Base-by-base conservation (phyloP, 2,797 vertebrate genomes). In the Scolopax rusticola region DNA sequence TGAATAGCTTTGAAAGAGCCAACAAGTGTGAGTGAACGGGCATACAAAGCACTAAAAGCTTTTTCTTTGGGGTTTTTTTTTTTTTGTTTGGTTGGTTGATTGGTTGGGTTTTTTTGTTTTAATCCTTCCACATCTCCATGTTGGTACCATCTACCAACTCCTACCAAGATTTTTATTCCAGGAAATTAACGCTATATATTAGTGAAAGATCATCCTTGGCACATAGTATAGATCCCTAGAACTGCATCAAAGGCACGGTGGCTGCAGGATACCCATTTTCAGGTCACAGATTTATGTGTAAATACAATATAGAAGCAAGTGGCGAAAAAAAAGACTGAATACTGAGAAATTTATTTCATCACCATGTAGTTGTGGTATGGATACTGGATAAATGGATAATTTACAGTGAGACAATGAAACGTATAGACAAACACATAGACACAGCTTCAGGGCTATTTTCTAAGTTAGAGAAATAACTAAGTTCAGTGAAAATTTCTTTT, bases 361-460 rank as follows among this genome's bases (percentile, higher is more conserved):
- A 73, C 38, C 25, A 18, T 11, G 3, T 45, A 32, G 6, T 12
- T 33, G 33, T 33, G 33, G 33, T 33, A 33, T 33, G 33, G 33
- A 33, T 33, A 33, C 33, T 33, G 33, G 33, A 68, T 36, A 82
- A 90, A 53, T 47, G 33, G 19, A 32, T 23, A 82, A 17, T 50
- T 69, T 48, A 48, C 48, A 74, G 45, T 17, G 32, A 64, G 57
- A 82, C n/a, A 73, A 68, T 6, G 18, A 67, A 70, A 25, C 1
- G 0, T 59, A 40, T 6, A 65, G 23, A n/a, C 1, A 6, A 71
- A 78, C n/a, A 64, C 6, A 25, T 5, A 60, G 38, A 82, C 3
- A 54, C 11, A 6, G 1, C 32, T 70, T 87, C 41, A 64, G 32
- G 50, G 23, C 13, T 87, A 25, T 17, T 33, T 41, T 69, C 6